Conservation (phyloP, 2,888 invertebrate genomes). For the Euclidia mi region DNA sequence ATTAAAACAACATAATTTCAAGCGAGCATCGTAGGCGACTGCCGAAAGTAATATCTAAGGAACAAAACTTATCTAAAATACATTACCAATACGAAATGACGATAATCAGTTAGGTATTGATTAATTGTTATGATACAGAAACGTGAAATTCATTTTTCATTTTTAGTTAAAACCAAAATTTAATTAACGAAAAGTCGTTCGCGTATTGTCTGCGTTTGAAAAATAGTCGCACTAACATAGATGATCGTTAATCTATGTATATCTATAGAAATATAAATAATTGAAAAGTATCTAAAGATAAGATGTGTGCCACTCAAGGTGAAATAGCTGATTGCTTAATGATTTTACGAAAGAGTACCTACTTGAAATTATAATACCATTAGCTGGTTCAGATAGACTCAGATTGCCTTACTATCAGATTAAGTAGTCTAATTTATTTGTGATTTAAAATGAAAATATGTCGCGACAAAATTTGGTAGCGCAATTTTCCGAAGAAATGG, state of each 20-base stretch:
- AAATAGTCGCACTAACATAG: conserved; percentile 5
- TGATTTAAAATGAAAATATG: not conserved
- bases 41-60: conserved; percentile 57
- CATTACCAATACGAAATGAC: conserved; percentile 60
- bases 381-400: not conserved
- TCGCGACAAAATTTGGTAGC: not conserved
- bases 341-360: no score
- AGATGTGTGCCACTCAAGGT: conserved; percentile 9
- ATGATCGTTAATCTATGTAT: conserved; percentile 15
- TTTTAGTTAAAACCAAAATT: conserved; percentile 7
- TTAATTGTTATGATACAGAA: conserved; percentile 49
- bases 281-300: conserved; percentile 15
- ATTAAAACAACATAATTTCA: conserved; percentile 54
- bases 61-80: conserved; percentile 60
- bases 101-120: conserved; percentile 59
- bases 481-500: not conserved
- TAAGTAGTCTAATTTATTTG: not conserved
- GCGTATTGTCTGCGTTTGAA: not conserved
- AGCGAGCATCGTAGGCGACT: conserved; percentile 63
- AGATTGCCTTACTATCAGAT: not conserved
- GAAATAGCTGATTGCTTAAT: no score
- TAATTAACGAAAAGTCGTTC: not conserved
- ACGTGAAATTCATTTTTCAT: not conserved
- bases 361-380: no score
- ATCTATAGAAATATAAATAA: conserved; percentile 19